Base-by-base conservation (phyloP, 2,888 invertebrate genomes). In the Sinohyriopsis cumingii region DNA sequence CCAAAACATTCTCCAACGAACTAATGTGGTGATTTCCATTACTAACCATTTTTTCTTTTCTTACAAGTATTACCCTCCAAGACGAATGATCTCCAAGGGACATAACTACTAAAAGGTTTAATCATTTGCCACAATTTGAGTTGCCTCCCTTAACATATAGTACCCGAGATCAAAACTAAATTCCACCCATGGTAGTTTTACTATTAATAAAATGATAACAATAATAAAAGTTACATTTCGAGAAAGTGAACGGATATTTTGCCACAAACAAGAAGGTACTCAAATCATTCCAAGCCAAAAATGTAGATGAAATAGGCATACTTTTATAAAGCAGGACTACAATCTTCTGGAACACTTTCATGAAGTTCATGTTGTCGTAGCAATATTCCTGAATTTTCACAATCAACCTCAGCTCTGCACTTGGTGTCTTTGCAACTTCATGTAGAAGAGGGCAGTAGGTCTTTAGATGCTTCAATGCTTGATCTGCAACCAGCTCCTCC, bases 361-460 rank as follows among this genome's bases (percentile, higher is more conserved):
- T 96, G 91, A 98, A 98, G 91, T 95, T 96, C 97, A 98, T 98
- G 92, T 98, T 98, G 90, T 97, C 97, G 91, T 98, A 98, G 92
- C 98, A 98, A 91, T 95, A 98, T 90, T 98, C 98, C 91, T 98
- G 98, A 84, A 98, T 95, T 91, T 96, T 96, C 81, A 95, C 92
- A 87, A 98, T 93, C 81, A 98, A 93, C 73, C 95, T 94, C 86
- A 96, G 92, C 91, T 98, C 96, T 63, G 97, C 94, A 87, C 95
- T 95, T 78, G 95, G 94, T 77, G 94, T 94, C 88, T 94, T 94
- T 83, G 96, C 94, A 87, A 98, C 96, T 54, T 96, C 95, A 78
- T 94, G 94, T 88, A 98, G 93, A 83, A 98, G 92, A 73, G 94
- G 93, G 80, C 96, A 95, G 91, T 95, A 97, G 85, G 93, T 93